Conservation (phyloP, 2,797 vertebrate genomes). For the Leptoclinus maculatus region DNA sequence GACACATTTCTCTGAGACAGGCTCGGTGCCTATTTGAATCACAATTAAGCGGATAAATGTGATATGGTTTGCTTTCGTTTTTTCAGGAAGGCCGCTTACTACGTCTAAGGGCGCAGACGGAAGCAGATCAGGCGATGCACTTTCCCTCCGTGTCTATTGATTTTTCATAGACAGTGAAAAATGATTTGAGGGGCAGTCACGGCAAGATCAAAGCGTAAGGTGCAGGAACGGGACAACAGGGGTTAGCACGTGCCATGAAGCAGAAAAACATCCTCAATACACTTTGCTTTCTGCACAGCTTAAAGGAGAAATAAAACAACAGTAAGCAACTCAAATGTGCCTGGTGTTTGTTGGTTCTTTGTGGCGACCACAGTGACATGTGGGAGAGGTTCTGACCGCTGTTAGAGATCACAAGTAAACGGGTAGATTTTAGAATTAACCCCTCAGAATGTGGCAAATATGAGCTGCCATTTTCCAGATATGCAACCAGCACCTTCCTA, state of each 20-base stretch:
- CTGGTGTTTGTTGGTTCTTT: background rate
- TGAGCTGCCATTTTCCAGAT: slow-evolving; percentile 16
- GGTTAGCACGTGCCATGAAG: slow-evolving; percentile 22
- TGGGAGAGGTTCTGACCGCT: background rate
- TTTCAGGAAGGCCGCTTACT: slow-evolving; percentile 8
- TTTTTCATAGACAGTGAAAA: slow-evolving; percentile 57
- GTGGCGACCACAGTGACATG: background rate
- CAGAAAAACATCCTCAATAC: slow-evolving; percentile 37
- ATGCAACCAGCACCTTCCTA: slow-evolving; percentile 7
- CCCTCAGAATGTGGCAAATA: background rate
- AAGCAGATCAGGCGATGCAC: slow-evolving; percentile 34
- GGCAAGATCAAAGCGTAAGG: slow-evolving; percentile 44
- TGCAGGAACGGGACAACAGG: slow-evolving; percentile 40
- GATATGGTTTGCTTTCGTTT: slow-evolving; percentile 15
- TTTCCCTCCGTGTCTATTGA: slow-evolving; percentile 53
- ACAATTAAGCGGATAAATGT: slow-evolving; percentile 30
- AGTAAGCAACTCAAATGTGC: background rate
- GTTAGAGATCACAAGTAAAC: background rate
- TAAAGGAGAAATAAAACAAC: slow-evolving; percentile 17
- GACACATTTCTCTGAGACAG: background rate
- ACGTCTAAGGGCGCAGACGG: slow-evolving; percentile 19
- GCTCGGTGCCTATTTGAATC: slow-evolving; percentile 4
- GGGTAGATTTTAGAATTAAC: background rate
- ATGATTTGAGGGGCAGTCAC: slow-evolving; percentile 52
- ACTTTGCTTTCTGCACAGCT: slow-evolving; percentile 27